phyloP scores from a whole-genome alignment of 1,140 invertebrate genomes.

The Atta cephalotes region DNA sequence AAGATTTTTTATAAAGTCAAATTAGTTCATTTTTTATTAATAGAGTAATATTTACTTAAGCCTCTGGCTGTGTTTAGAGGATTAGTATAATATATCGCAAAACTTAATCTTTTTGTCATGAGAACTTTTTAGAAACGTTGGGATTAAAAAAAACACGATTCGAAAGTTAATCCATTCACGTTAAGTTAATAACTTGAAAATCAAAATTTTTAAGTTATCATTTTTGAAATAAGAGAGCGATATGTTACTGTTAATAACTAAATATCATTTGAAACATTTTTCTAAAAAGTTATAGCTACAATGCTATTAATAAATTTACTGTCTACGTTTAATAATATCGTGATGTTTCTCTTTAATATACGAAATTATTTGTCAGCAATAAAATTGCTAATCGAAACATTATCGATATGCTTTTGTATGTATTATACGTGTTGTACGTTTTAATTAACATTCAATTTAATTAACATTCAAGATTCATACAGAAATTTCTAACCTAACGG shows the following conservation, averaged over 20 bases:
- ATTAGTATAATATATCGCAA: too few relatives aligned
- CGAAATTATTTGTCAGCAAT: background rate
- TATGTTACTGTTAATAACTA: background rate
- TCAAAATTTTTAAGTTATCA: too few relatives aligned
- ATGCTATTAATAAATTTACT: background rate
- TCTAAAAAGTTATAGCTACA: background rate
- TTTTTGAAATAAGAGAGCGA: too few relatives aligned
- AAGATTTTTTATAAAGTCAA: too few relatives aligned
- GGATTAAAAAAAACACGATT: too few relatives aligned
- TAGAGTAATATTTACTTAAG: too few relatives aligned
- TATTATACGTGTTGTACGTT: background rate
- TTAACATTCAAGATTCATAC: conserved; percentile 16
- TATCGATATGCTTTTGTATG: background rate
- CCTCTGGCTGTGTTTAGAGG: too few relatives aligned
- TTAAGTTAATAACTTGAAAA: too few relatives aligned
- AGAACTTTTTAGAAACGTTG: too few relatives aligned
- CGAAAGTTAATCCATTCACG: too few relatives aligned
- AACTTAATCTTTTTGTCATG: too few relatives aligned
- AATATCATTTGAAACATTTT: background rate
- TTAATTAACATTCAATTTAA: conserved; percentile 24
- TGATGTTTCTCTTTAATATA: background rate
- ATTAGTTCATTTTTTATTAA: too few relatives aligned
- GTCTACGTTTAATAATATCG: background rate
- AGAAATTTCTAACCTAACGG: conserved; percentile 17
- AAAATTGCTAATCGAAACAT: background rate